Conservation (phyloP, 2,113 vertebrate genomes). For the Xiphias gladius region DNA sequence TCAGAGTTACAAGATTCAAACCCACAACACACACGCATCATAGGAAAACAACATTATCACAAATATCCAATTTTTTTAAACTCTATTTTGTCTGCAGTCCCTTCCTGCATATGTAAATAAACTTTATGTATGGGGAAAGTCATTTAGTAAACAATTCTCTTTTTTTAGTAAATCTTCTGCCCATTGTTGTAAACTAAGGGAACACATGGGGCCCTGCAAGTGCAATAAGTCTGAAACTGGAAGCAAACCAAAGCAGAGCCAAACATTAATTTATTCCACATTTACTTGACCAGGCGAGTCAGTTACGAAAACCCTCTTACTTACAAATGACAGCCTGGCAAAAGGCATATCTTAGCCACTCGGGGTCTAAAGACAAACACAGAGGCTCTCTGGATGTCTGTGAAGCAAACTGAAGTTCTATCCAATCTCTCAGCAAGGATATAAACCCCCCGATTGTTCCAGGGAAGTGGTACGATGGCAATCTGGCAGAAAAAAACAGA, state of each 20-base stretch:
- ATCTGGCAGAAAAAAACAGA: constrained; percentile 67
- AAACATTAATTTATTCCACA: constrained; percentile 37
- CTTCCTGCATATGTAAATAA: neutral
- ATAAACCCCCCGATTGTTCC: constrained; percentile 68
- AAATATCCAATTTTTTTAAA: neutral
- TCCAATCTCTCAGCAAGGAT: constrained; percentile 51
- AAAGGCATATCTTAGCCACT: constrained; percentile 28
- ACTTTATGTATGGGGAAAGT: neutral
- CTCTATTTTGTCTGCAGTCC: neutral
- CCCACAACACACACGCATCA: constrained; percentile 15
- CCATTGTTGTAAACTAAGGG: neutral
- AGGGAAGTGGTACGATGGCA: constrained; percentile 59
- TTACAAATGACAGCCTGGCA: constrained; percentile 58
- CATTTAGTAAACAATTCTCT: neutral
- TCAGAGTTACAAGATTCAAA: neutral
- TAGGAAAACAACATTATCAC: neutral
- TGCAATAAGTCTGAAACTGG: constrained; percentile 6
- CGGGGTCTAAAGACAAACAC: constrained; percentile 44
- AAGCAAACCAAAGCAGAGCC: constrained; percentile 20
- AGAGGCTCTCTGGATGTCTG: constrained; percentile 51
- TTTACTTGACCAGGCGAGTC: constrained; percentile 36
- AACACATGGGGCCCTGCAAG: neutral
- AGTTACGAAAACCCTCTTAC: constrained; percentile 51
- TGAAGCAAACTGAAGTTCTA: constrained; percentile 46
- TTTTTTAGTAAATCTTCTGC: constrained; percentile 2